phyloP scores from a whole-genome alignment of 2,113 vertebrate genomes.

The Aegypius monachus region DNA sequence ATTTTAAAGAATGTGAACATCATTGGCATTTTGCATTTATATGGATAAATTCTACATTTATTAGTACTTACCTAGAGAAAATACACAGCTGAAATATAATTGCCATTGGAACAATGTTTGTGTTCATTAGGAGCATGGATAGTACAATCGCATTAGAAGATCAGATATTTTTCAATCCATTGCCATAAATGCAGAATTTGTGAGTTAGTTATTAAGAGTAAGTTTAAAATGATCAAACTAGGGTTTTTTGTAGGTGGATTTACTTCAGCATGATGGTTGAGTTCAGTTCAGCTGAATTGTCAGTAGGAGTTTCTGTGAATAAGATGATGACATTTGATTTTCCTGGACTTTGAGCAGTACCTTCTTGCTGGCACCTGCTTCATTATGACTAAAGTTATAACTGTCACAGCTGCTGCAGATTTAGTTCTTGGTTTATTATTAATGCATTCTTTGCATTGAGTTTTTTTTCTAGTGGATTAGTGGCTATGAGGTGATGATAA shows the following conservation, averaged over 20 bases:
- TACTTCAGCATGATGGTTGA: not conserved
- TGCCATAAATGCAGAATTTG: not conserved
- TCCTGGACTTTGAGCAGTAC: not conserved
- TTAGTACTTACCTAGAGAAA: not conserved
- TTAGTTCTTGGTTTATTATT: conserved; percentile 7
- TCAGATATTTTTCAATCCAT: not conserved
- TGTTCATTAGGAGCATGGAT: not conserved
- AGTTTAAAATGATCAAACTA: not conserved
- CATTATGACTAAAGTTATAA: not conserved
- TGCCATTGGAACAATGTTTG: not conserved
- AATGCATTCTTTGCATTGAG: not conserved
- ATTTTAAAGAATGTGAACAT: not conserved
- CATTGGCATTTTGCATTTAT: not conserved
- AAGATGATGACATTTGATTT: not conserved
- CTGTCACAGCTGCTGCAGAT: not conserved
- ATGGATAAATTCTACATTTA: not conserved
- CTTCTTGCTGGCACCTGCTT: not conserved
- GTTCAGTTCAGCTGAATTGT: not conserved
- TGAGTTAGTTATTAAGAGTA: not conserved
- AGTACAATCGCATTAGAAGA: not conserved
- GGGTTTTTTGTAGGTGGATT: not conserved
- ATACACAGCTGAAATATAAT: not conserved
- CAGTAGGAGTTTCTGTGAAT: not conserved
- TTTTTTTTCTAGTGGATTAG: not conserved
- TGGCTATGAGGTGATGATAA: not conserved